phyloP scores from a whole-genome alignment of 2,113 vertebrate species.

The Acanthisitta chloris region DNA sequence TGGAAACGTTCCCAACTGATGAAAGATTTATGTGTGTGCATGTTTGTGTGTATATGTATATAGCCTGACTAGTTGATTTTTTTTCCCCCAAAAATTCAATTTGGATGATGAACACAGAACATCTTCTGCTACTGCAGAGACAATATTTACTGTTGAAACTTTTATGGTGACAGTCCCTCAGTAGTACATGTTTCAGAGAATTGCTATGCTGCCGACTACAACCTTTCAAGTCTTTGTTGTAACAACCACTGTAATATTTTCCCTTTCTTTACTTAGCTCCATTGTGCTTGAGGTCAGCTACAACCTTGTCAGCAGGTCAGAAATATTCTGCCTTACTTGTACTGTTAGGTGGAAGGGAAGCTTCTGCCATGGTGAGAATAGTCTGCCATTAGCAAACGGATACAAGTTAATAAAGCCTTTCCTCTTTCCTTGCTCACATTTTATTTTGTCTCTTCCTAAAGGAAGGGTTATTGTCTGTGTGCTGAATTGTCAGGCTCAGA shows the following conservation, averaged over 20 bases:
- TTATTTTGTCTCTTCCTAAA: neutral
- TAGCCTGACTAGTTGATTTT: neutral
- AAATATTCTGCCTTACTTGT: neutral
- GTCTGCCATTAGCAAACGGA: neutral
- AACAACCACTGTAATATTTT: neutral
- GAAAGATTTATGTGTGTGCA: neutral
- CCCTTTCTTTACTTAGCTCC: neutral
- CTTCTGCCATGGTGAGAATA: fast-evolving
- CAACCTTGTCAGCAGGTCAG: neutral
- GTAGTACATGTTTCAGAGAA: neutral
- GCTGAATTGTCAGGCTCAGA: neutral
- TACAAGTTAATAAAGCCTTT: neutral
- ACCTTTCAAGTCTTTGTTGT: neutral
- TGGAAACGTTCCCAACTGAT: neutral
- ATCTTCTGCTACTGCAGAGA: neutral
- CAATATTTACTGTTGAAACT: constrained; percentile 4
- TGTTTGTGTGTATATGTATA: neutral
- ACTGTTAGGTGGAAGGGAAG: neutral
- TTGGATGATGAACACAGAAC: neutral
- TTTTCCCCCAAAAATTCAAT: neutral
- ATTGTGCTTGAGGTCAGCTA: neutral
- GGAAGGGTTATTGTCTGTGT: neutral
- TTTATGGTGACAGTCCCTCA: neutral
- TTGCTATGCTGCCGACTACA: neutral
- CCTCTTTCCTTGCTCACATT: neutral